These are phyloP conservation scores for Amphimedon queenslandica DNA, from an alignment of 37 sponge, comb jelly and placozoan genomes.

Conservation along the genomic window DNA sequence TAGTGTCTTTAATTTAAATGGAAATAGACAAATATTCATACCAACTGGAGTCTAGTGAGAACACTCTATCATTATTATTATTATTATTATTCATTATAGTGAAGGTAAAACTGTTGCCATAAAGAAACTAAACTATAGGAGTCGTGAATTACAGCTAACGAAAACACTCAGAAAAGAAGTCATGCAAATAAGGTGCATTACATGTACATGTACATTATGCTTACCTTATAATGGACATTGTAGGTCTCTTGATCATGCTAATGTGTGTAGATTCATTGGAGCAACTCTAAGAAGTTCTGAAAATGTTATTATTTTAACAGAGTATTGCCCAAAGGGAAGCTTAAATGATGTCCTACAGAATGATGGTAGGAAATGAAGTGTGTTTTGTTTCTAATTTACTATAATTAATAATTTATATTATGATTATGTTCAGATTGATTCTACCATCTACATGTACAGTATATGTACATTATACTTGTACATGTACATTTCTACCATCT, in stretches of 20 bases:
- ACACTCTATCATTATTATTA: not conserved
- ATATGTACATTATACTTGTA: too few species aligned
- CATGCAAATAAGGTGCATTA: constrained; percentile 77
- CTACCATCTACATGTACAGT: too few species aligned
- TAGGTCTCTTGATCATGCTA: constrained; percentile 80
- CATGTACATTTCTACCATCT: too few species aligned
- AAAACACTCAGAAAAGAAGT: constrained; percentile 64
- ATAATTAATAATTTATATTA: too few species aligned
- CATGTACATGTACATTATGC: not conserved
- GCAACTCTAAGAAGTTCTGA: constrained; percentile 37
- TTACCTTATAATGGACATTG: not conserved
- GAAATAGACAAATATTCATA: constrained; percentile 50
- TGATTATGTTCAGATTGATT: too few species aligned
- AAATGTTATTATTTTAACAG: constrained; percentile 65
- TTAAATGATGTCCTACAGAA: constrained; percentile 90
- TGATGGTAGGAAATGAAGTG: constrained; percentile 22
- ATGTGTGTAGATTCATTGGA: constrained; percentile 88
- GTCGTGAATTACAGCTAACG: constrained; percentile 36
- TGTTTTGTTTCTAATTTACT: too few species aligned
- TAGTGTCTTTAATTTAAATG: constrained; percentile 17
- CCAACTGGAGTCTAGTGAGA: constrained; percentile 66
- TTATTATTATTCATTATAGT: constrained; percentile 38
- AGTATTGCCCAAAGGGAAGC: constrained; percentile 92
- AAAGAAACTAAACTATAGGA: constrained; percentile 60
- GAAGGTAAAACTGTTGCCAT: constrained; percentile 78